These are phyloP conservation scores for Portunus trituberculatus DNA, from an alignment of 1,140 invertebrate genomes.

Conservation along the genomic window DNA sequence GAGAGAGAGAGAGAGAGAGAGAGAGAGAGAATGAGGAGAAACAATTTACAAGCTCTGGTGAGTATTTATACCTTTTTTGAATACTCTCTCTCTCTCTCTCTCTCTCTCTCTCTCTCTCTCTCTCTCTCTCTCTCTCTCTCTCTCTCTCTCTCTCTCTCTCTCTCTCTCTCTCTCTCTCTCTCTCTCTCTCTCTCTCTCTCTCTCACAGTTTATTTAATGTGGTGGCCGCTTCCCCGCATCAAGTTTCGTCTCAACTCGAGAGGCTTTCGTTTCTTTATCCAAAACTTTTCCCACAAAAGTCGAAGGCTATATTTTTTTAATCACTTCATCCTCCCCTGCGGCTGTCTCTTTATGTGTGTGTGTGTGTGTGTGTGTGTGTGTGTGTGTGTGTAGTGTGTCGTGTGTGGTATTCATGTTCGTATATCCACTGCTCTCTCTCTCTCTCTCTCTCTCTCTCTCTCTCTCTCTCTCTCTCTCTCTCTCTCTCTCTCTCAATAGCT, in stretches of 20 bases:
- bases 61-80: no score
- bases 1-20: no score
- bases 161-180: slow-evolving; percentile 20
- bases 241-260: neutral
- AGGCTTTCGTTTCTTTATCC: slow-evolving; percentile 23
- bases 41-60: no score
- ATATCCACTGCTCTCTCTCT: neutral
- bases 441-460: slow-evolving; percentile 38
- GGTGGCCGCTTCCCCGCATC: no score
- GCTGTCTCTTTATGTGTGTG: neutral
- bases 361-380: no score
- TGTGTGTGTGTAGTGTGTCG: no score
- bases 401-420: no score
- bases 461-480: slow-evolving; percentile 30
- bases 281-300: slow-evolving; percentile 9
- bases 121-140: slow-evolving; percentile 26
- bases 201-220: slow-evolving; percentile 9
- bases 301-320: slow-evolving; percentile 22
- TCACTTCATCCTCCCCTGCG: neutral
- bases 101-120: slow-evolving; percentile 32
- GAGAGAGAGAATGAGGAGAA: no score
- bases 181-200: slow-evolving; percentile 32
- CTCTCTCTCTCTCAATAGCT: neutral
- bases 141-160: slow-evolving; percentile 39
- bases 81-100: neutral